These are phyloP conservation scores for Sterna hirundo DNA, from an alignment of 2,113 vertebrate genomes.

Conservation along the genomic window DNA sequence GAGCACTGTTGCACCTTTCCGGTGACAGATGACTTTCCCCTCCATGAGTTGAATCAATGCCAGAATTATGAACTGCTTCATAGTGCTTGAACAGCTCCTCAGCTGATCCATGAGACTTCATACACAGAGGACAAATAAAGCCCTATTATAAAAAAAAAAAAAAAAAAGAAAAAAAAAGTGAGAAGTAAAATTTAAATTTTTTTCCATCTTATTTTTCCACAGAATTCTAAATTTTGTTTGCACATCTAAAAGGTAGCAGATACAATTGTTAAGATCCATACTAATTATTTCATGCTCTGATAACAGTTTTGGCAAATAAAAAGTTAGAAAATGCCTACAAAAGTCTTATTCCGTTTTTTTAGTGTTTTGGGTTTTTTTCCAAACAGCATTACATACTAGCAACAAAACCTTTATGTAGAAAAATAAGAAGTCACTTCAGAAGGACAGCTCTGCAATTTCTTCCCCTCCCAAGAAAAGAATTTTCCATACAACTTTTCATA, in stretches of 20 bases:
- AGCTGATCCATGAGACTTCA: slow-evolving; percentile 97
- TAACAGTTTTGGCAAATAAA: neutral
- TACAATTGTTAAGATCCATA: neutral
- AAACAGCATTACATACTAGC: neutral
- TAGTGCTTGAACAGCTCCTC: slow-evolving; percentile 99
- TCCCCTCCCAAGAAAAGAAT: neutral
- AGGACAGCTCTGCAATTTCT: neutral
- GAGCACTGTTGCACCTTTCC: slow-evolving; percentile 79
- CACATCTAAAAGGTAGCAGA: neutral
- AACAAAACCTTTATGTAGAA: neutral
- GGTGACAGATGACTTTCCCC: slow-evolving; percentile 79
- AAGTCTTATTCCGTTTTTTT: neutral
- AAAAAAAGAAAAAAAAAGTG: neutral
- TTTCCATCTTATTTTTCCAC: neutral
- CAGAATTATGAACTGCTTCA: slow-evolving; percentile 91
- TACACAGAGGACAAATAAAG: slow-evolving; percentile 99
- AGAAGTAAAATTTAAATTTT: neutral
- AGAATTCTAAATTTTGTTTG: neutral
- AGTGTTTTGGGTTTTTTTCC: neutral
- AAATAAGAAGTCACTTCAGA: neutral
- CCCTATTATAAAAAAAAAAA: slow-evolving; percentile 77
- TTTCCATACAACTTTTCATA: neutral
- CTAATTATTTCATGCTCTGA: neutral
- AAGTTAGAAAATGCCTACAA: neutral
- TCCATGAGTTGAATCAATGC: slow-evolving; percentile 81